Evolutionary conservation across 2,888 invertebrate species (phyloP), one percentile per base, ranked within the genome.

Genomic region (Junonia oenone): DNA sequence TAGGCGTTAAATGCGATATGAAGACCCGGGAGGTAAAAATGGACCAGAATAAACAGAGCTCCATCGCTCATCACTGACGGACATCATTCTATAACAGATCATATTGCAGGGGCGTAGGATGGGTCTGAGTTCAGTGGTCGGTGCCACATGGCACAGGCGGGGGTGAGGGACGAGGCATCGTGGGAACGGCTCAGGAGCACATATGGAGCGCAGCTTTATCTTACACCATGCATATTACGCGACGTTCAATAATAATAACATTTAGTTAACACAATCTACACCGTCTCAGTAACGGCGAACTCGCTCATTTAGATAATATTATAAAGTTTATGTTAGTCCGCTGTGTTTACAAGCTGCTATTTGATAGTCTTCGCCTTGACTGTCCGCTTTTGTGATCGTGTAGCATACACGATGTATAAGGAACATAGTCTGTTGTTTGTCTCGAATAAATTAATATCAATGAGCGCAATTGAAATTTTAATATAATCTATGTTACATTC

Each of bases 181-280:
- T 87, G 88, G 86, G 89, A 88, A 88, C 82, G 67, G 58, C 72
- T 73, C 74, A 66, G 61, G 67, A 77, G 77, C 86, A 86, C 89
- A 88, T 88, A 72, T 88, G 89, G 83, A 78, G 71, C 75, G 76
- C 89, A 90, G 88, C 86, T 88, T 88, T 84, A 85, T 85, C 83
- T 77, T 70, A 72, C 69, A 69, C 75, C 75, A 77, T 73, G 75
- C 74, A 76, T 76, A 80, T 77, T 79, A 81, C 68, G 75, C 78
- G 81, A 77, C 75, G 76, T 69, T 71, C 75, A 79, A 78, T 83
- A 83, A 86, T 85, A 86, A 81, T 81, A 81, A 80, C 71, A 70
- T 78, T 84, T 77, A 79, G 78, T 79, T 79, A 79, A 81, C 76
- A 76, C 72, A 75, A 79, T 78, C 76, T 77, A 72, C 69, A 66